Evolutionary conservation across 2,113 vertebrate species (phyloP), one percentile per base, ranked within the genome.

Genomic region (Myxocyprinus asiaticus): DNA sequence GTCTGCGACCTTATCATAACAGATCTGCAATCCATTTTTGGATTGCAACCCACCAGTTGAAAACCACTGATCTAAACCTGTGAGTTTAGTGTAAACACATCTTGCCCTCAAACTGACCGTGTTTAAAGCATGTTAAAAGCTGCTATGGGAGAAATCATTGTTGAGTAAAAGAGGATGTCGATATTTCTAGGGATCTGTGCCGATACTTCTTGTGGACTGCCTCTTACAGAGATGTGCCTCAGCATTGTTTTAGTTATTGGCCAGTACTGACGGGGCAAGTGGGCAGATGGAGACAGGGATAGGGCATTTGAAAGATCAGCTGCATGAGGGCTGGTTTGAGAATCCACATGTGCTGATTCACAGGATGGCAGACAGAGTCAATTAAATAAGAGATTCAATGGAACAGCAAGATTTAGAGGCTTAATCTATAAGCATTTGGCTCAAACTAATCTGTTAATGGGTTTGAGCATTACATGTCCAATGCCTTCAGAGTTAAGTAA

Each of bases 91-190:
- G 22, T 1, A 3, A 33, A 33, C 22, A 33, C 22, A 33, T 1
- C 22, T 3, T 59, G 69, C 55, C 70, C 55, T 73, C 55, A 9
- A 33, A 11, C 55, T 73, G 67, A 68, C 48, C 15, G 3, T 33
- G 15, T 68, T 68, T 68, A 33, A 51, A 22, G 47, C 67, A 68
- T 68, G 70, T 59, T 73, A 15, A 9, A 47, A 73, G n/a, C 70
- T 3, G 9, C 43, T 4, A 67, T 33, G 76, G 47, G 67, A 77
- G 48, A 73, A 75, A 7, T 67, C 68, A 22, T 78, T 81, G 84
- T 77, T 82, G 83, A 86, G 83, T 87, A 82, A 78, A 83, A 83
- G 83, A 85, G 86, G 86, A 87, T 83, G 83, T 78, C 74, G 51
- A 78, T 75, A 76, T 80, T 70, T 63, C 58, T 3, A n/a, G 69